Evolutionary conservation across 2,113 vertebrate genomes (phyloP).

Genomic region (Pionites leucogaster): DNA sequence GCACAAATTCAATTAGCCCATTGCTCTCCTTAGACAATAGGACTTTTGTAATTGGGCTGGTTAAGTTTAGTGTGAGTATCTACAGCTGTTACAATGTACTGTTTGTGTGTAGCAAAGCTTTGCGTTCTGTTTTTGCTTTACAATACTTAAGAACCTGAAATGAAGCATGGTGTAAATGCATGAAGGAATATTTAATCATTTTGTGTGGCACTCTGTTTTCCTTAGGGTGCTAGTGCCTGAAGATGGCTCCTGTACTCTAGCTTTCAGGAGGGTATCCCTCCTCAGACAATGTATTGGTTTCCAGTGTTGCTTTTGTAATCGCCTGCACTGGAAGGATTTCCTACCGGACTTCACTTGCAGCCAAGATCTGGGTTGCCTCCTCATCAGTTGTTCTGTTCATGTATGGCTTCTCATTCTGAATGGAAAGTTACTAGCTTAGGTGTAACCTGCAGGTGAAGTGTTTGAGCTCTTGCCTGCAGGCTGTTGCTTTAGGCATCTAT

Average conservation of each 20-base stretch:
- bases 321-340: not conserved
- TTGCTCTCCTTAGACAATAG: not conserved
- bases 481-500: not conserved
- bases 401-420: not conserved
- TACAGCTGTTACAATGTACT: not conserved
- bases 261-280: not conserved
- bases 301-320: not conserved
- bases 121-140: not conserved
- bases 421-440: not conserved
- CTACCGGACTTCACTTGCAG: not conserved
- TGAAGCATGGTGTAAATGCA: not conserved
- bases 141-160: not conserved
- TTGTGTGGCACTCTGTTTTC: accelerated
- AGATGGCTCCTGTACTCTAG: not conserved
- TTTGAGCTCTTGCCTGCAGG: not conserved
- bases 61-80: not conserved
- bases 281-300: not conserved
- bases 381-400: not conserved
- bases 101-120: not conserved
- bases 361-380: not conserved
- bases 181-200: not conserved
- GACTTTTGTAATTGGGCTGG: not conserved
- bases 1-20: accelerated
- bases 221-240: not conserved
- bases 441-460: not conserved